Evolutionary conservation across 2,797 vertebrate genomes (phyloP), one percentile per base, ranked within the genome.

Genomic region (Valencia hispanica): DNA sequence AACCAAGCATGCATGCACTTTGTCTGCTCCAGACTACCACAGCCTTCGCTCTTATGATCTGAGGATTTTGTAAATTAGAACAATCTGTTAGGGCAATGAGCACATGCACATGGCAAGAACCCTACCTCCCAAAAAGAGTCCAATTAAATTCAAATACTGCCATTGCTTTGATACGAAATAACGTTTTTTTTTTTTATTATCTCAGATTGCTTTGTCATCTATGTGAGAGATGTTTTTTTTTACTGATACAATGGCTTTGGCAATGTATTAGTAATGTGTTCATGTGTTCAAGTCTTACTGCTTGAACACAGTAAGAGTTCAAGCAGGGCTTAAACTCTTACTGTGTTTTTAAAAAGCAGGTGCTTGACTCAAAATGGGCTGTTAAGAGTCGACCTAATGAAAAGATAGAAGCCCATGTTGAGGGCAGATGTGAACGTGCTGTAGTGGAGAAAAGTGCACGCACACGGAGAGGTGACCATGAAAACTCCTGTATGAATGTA

Each of bases 71-170:
- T 66, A 94, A 94, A 93, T 93, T 73, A 93, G 79, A 93, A 94
- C 91, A 95, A 77, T 92, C 89, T 94, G 93, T 84, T 81, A 84
- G 84, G 86, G 90, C 87, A 93, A 87, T 48, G 39, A 92, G 84
- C 91, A 90, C 90, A 93, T 93, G 84, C 91, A 89, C 90, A 93
- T 93, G 91, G 93, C 89, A 88, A 89, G 71, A 93, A 82, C 82
- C 89, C 25, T 2, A 27, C 86, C 87, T 81, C 77, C 75, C 83
- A 66, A 92, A 94, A 93, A 87, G 89, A 82, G 84, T 90, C 83
- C 85, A 91, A 92, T 92, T 91, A 93, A 88, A 93, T 78, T 77
- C 85, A 86, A 93, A 90, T 79, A 87, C 84, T 86, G 82, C 79
- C 30, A 68, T 82, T 87, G 86, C 87, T 91, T 90, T 84, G 75